phyloP scores from a whole-genome alignment of 92 coral and sea anemone genomes.

The Parazoanthus darwini region DNA sequence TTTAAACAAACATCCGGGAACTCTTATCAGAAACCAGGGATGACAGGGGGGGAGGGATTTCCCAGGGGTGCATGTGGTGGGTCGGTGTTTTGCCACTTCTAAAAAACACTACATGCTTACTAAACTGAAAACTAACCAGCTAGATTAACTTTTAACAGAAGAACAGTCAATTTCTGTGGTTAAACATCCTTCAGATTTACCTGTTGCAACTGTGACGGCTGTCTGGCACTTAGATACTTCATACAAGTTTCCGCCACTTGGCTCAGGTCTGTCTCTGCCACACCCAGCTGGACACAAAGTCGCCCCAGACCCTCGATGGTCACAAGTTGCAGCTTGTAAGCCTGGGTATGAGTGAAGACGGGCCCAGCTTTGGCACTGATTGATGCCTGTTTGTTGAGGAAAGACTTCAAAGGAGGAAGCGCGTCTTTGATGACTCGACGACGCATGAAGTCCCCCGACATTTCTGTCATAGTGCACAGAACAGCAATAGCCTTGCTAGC shows the following conservation, averaged over 20 bases:
- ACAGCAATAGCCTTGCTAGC: slow-evolving; percentile 82
- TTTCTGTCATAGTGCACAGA: slow-evolving; percentile 80
- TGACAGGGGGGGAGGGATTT: too few species aligned
- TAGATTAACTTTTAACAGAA: too few species aligned
- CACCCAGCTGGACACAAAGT: slow-evolving; percentile 78
- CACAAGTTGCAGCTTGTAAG: slow-evolving; percentile 76
- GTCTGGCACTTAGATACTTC: slow-evolving; percentile 87
- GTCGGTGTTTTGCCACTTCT: too few species aligned
- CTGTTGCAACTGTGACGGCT: slow-evolving; percentile 79
- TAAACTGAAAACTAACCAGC: too few species aligned
- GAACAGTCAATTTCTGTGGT: not conserved
- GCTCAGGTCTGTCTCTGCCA: slow-evolving; percentile 70
- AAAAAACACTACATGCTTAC: too few species aligned
- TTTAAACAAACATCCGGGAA: too few species aligned
- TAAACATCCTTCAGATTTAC: slow-evolving; percentile 35
- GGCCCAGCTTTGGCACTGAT: slow-evolving; percentile 82
- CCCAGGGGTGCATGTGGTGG: too few species aligned
- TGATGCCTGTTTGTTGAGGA: slow-evolving; percentile 75
- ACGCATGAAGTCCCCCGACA: slow-evolving; percentile 90
- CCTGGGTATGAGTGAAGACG: slow-evolving; percentile 82
- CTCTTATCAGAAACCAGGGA: too few species aligned
- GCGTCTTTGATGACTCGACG: slow-evolving; percentile 92
- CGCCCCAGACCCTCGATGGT: slow-evolving; percentile 73
- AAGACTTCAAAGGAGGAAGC: slow-evolving; percentile 68
- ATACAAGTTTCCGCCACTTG: slow-evolving; percentile 62